Percentiles rank a stretch among this genome's conserved stretches.
Conservation (phyloP, 2,797 vertebrate species). For the Labroides dimidiatus region DNA sequence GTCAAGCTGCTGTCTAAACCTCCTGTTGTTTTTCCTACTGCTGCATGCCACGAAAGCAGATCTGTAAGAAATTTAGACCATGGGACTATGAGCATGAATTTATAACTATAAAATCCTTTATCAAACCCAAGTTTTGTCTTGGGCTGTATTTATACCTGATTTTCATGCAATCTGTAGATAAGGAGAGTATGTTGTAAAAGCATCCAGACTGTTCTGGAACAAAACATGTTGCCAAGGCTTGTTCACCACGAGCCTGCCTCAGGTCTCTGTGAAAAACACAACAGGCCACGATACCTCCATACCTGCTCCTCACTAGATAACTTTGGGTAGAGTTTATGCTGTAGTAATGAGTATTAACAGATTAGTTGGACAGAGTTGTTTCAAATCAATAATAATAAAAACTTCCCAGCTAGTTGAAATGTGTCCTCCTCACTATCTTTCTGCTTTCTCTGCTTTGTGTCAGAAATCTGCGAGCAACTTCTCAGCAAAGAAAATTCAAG, state of each 20-base stretch:
- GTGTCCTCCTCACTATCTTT: not conserved
- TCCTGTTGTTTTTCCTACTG: constrained; percentile 14
- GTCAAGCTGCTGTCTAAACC: constrained; percentile 19
- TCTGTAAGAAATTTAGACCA: not conserved
- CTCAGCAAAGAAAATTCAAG: no score
- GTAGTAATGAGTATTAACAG: no score
- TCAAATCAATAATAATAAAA: no score
- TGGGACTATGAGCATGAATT: constrained; percentile 21
- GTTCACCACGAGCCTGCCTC: no score
- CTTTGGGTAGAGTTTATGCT: no score
- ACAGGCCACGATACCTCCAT: no score
- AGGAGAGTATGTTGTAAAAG: not conserved
- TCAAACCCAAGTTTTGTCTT: constrained; percentile 9
- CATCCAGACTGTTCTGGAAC: not conserved
- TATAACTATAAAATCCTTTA: constrained; percentile 5
- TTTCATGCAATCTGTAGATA: not conserved
- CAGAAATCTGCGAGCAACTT: no score
- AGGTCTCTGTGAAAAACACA: no score
- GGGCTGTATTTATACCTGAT: not conserved
- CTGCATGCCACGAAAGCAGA: constrained; percentile 23
- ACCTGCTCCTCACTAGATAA: no score
- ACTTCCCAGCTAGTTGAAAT: not conserved
- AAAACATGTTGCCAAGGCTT: no score
- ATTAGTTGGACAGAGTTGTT: no score
- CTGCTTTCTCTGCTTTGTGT: not conserved